A percentile compares a stretch with the other conserved stretches of the same genome.
Evolutionary conservation across 2,797 vertebrate genomes (phyloP).

Genomic region (Pseudochirops corinnae): DNA sequence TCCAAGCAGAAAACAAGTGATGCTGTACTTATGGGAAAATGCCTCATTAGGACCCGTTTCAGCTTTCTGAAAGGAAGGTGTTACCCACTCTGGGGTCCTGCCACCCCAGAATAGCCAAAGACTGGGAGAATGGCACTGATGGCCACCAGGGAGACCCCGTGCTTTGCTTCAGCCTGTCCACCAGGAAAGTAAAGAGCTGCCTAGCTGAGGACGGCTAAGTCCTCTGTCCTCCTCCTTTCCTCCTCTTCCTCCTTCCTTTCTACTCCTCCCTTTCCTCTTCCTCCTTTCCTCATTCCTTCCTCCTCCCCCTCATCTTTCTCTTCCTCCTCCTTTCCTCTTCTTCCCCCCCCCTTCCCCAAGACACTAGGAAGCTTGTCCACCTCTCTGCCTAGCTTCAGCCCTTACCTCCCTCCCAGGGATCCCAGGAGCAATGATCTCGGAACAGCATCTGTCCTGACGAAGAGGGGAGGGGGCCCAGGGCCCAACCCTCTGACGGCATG

Average conservation of each 20-base stretch:
- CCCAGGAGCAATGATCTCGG: background rate
- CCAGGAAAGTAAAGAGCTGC: background rate
- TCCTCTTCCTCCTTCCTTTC: background rate
- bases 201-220: background rate
- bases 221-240: background rate
- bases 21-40: accelerated
- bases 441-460: background rate
- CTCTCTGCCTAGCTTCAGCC: background rate
- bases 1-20: accelerated
- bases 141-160: background rate
- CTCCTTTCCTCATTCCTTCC: background rate
- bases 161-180: background rate
- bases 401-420: background rate
- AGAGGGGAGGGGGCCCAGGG: background rate
- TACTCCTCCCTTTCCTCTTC: too few relatives aligned
- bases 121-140: background rate
- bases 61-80: background rate
- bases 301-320: too few relatives aligned
- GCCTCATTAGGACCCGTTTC: background rate
- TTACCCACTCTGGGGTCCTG: background rate
- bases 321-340: background rate
- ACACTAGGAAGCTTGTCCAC: background rate
- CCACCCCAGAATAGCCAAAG: background rate
- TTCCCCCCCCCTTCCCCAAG: background rate
- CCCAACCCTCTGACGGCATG: background rate